phyloP scores from a whole-genome alignment of 2,888 invertebrate species.

The Drosophila kambysellisi region DNA sequence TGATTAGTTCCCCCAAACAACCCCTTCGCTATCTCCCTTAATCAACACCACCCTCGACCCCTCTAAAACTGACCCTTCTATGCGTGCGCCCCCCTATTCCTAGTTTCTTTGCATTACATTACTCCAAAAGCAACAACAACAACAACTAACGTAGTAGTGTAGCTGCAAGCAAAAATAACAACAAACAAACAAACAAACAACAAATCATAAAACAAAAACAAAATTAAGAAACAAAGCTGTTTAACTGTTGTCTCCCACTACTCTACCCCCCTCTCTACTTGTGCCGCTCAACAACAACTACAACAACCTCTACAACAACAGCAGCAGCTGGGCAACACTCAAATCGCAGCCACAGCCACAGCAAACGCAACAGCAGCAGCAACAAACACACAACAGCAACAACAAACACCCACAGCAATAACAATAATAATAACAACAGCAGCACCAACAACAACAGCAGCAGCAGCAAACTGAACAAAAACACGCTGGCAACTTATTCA shows the following conservation, averaged over 20 bases:
- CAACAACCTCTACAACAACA: conserved; percentile 25
- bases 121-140: conserved; percentile 40
- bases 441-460: conserved; percentile 44
- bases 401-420: conserved; percentile 30
- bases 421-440: conserved; percentile 25
- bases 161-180: conserved; percentile 73
- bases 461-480: conserved; percentile 57
- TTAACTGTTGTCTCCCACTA: conserved; percentile 79
- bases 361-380: conserved; percentile 40
- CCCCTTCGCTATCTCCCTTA: conserved; percentile 5
- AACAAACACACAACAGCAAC: conserved; percentile 36
- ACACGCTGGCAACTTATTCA: conserved; percentile 58
- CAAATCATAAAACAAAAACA: conserved; percentile 29
- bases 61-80: not conserved
- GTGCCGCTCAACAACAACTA: conserved; percentile 48
- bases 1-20: conserved; percentile 27
- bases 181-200: conserved; percentile 25
- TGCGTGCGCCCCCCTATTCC: conserved; percentile 33
- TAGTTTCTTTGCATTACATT: conserved; percentile 53
- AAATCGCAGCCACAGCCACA: conserved; percentile 41
- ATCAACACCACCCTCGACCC: not conserved
- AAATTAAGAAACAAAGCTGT: conserved; percentile 65
- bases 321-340: conserved; percentile 40
- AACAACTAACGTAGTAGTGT: conserved; percentile 74
- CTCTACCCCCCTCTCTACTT: conserved; percentile 69